These are phyloP conservation scores for Rhea pennata DNA, from an alignment of 2,113 vertebrate species.

Conservation along the genomic window DNA sequence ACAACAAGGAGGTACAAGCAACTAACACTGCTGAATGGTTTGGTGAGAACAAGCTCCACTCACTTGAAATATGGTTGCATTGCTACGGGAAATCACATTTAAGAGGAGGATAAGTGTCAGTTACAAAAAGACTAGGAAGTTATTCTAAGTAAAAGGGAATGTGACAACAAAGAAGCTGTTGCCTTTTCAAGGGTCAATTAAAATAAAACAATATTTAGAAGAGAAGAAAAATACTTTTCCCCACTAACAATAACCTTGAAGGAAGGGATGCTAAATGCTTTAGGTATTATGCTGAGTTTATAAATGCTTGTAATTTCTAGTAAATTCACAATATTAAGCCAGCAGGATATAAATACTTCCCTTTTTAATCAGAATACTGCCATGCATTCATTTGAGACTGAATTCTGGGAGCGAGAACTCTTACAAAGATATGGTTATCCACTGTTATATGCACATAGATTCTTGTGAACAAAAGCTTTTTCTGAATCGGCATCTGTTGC, in stretches of 20 bases:
- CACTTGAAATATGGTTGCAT: not conserved
- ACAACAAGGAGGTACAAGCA: conserved; percentile 7
- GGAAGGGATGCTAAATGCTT: not conserved
- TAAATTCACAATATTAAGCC: not conserved
- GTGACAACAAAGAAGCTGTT: not conserved
- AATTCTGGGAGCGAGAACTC: not conserved
- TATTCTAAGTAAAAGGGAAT: not conserved
- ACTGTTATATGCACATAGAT: not conserved
- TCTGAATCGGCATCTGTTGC: not conserved
- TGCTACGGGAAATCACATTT: not conserved
- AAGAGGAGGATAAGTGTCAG: not conserved
- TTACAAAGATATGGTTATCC: not conserved
- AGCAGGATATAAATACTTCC: not conserved
- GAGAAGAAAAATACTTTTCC: not conserved
- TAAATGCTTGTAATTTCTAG: not conserved
- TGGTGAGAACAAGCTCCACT: not conserved
- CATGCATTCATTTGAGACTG: not conserved
- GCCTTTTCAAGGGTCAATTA: not conserved
- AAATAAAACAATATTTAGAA: not conserved
- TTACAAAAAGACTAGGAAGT: not conserved
- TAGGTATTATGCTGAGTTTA: not conserved
- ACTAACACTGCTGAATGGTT: not conserved
- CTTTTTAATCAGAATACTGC: not conserved
- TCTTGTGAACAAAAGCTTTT: not conserved
- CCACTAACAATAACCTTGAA: not conserved